Evolutionary conservation across 2,888 invertebrate species (phyloP).

Genomic region (Ophion ventricosus): DNA sequence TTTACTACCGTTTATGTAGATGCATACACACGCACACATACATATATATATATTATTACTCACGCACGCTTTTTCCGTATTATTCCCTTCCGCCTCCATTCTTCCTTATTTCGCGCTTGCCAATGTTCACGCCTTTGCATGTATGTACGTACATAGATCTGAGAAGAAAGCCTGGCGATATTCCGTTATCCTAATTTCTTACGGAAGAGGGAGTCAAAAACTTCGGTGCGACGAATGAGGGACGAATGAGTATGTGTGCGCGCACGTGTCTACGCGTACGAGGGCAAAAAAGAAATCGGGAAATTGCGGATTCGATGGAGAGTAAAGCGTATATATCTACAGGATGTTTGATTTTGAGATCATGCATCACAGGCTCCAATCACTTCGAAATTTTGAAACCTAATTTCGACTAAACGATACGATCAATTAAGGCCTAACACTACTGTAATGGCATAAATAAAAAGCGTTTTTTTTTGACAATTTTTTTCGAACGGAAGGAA

Average conservation of each 20-base stretch:
- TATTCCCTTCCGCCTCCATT: slow-evolving; percentile 27
- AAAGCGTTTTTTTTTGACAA: too few species aligned
- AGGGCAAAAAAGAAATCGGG: slow-evolving; percentile 50
- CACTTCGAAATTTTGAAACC: too few species aligned
- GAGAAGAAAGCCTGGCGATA: slow-evolving; percentile 26
- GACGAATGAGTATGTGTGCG: neutral
- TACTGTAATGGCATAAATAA: too few species aligned
- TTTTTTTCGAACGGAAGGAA: too few species aligned
- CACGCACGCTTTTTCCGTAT: neutral
- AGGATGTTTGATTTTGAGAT: too few species aligned
- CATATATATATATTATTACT: neutral
- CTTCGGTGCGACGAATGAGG: neutral
- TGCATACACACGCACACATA: neutral
- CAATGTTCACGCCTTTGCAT: slow-evolving; percentile 6
- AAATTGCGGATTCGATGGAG: slow-evolving; percentile 32
- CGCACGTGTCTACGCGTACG: slow-evolving; percentile 1
- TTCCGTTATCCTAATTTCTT: slow-evolving; percentile 35
- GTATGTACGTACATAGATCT: neutral
- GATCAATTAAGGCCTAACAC: too few species aligned
- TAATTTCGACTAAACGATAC: too few species aligned
- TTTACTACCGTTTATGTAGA: slow-evolving; percentile 31
- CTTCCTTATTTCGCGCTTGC: slow-evolving; percentile 24
- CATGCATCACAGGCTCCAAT: too few species aligned
- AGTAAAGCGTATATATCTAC: neutral
- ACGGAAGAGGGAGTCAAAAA: slow-evolving; percentile 3